Base-by-base conservation (phyloP, 1,140 invertebrate species). In the Tetramorium alpestre region DNA sequence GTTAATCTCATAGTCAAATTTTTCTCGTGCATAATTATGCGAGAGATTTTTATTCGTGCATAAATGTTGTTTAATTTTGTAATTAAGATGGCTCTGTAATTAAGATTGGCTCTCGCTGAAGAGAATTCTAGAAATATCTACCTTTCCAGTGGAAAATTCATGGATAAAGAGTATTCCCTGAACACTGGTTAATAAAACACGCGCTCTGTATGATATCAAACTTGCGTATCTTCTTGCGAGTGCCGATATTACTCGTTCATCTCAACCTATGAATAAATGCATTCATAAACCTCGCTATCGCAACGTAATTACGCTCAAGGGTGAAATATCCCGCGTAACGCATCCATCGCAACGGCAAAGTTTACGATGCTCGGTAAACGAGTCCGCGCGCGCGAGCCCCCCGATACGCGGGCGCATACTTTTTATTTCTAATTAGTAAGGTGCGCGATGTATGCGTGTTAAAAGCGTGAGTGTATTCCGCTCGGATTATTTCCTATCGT, bases 351-450 rank as follows among this genome's bases (percentile, higher is more conserved):
- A 41, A 56, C 38, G 49, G 78, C 64, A 54, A 58, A 73, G 80
- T 75, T 84, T 75, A 75, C 80, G 78, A 72, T 73, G 67, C 65
- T 4, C 54, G 69, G 69, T 84, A 84, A 84, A 84, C 69, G 80
- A 84, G 80, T 84, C 65, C 38, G 47, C 49, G 77, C 62, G 33
- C 33, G 33, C 33, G 33, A 33, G 33, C 33, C 33, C 33, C 5
- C 18, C 60, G 41, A 3, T 44, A 22, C 18, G 11, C 41, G 13
- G 11, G 64, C 18, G 62, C 22, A 54, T 73, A 58, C 56, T 75
- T 73, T 84, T 75, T 84, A 47, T 75, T 84, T 84, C 80, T 84
- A 84, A 84, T 84, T 84, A 84, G 80, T 73, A 73, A 73, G 41
- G 69, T 60, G 56, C 54, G n/a, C 25, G 54, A 44, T 38, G 25